Percentiles rank a stretch among this genome's conserved stretches.
phyloP scores from a whole-genome alignment of 2,888 invertebrate species.

The Agelastica alni region DNA sequence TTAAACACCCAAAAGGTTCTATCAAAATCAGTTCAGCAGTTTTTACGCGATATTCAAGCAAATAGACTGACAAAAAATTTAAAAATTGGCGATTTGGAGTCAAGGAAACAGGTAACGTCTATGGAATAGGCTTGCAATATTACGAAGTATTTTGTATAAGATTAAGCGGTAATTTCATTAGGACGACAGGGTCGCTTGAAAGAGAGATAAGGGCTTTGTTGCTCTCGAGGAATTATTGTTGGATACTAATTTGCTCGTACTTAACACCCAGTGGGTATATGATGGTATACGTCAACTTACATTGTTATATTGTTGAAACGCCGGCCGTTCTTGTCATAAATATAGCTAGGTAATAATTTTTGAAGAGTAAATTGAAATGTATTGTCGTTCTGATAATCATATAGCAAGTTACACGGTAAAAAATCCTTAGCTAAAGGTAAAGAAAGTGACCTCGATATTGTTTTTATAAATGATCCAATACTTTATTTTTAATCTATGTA shows the following conservation, averaged over 20 bases:
- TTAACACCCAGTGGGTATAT: neutral
- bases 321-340: neutral
- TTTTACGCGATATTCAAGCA: too few relatives aligned
- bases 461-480: too few relatives aligned
- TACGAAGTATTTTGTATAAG: constrained; percentile 2
- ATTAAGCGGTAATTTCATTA: constrained; percentile 8
- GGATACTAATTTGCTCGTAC: neutral
- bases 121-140: neutral
- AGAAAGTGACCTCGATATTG: too few relatives aligned
- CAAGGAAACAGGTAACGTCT: too few relatives aligned
- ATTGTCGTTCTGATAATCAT: neutral
- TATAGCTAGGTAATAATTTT: neutral
- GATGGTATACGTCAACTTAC: neutral
- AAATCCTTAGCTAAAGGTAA: too few relatives aligned
- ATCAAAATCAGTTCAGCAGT: too few relatives aligned
- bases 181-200: constrained; percentile 9
- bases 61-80: too few relatives aligned
- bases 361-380: neutral
- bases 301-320: neutral
- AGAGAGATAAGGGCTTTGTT: constrained; percentile 7
- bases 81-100: too few relatives aligned
- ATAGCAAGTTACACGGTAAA: neutral
- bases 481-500: too few relatives aligned
- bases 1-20: too few relatives aligned
- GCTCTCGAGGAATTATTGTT: constrained; percentile 6